Evolutionary conservation across 2,888 invertebrate species (phyloP).

Genomic region (Baronia brevicornis): DNA sequence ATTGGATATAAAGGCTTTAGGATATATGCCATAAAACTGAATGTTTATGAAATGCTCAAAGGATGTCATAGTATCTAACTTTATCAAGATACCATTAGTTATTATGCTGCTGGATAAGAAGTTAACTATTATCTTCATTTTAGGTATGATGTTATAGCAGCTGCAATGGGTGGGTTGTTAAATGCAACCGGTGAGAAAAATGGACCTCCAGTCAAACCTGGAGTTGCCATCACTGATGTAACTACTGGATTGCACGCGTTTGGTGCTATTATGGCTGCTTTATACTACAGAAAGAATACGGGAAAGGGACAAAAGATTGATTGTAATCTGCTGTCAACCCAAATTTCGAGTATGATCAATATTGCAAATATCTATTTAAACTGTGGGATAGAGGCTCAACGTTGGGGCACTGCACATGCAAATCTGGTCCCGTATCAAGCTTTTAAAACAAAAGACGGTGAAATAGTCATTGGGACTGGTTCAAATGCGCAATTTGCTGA

Average conservation of each 20-base stretch:
- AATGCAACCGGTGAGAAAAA: constrained; percentile 90
- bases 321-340: constrained; percentile 94
- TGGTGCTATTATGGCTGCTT: constrained; percentile 94
- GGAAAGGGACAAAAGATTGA: constrained; percentile 94
- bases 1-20: too few relatives aligned
- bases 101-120: too few relatives aligned
- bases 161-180: constrained; percentile 92
- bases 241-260: constrained; percentile 96
- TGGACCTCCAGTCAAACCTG: constrained; percentile 92
- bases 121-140: constrained; percentile 24
- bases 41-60: too few relatives aligned
- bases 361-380: constrained; percentile 94
- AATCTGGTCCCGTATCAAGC: constrained; percentile 97
- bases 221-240: constrained; percentile 94
- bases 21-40: too few relatives aligned
- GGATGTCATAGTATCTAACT: too few relatives aligned
- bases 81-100: too few relatives aligned
- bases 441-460: constrained; percentile 88
- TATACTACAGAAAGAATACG: constrained; percentile 84
- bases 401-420: constrained; percentile 95
- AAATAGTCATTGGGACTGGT: constrained; percentile 90
- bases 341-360: constrained; percentile 91
- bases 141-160: constrained; percentile 94
- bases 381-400: constrained; percentile 82
- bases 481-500: constrained; percentile 87